phyloP scores from a whole-genome alignment of 2,113 vertebrate species.

The Manacus vitellinus region DNA sequence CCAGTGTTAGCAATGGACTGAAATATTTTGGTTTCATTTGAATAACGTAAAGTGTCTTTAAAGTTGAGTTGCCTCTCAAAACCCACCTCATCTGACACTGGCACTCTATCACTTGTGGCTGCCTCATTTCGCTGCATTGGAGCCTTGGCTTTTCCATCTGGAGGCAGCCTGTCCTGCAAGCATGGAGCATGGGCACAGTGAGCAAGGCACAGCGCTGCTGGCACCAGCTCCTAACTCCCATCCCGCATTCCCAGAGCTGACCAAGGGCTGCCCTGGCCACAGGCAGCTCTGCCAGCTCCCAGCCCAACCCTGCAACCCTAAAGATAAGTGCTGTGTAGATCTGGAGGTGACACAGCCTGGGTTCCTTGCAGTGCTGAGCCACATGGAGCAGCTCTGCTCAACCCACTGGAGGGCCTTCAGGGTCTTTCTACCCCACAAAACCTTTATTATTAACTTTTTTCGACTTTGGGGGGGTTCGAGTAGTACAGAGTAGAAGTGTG shows the following conservation, averaged over 20 bases:
- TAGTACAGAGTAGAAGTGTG: rapidly evolving
- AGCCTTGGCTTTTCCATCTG: background rate
- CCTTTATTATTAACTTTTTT: background rate
- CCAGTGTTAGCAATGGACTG: background rate
- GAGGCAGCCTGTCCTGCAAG: rapidly evolving
- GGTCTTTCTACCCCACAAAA: background rate
- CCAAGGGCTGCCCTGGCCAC: background rate
- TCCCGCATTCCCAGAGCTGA: rapidly evolving
- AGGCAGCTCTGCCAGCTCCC: background rate
- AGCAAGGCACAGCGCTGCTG: rapidly evolving
- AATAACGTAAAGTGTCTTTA: background rate
- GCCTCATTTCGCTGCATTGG: rapidly evolving
- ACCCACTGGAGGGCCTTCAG: rapidly evolving
- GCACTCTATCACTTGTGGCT: rapidly evolving
- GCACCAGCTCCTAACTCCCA: background rate
- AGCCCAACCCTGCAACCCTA: background rate
- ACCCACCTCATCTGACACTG: background rate
- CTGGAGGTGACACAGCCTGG: background rate
- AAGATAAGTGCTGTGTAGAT: background rate
- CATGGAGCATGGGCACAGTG: rapidly evolving
- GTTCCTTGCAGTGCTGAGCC: background rate
- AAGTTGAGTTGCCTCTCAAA: background rate
- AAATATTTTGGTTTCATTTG: background rate
- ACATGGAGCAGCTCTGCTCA: rapidly evolving
- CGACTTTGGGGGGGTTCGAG: rapidly evolving